phyloP scores from a whole-genome alignment of 2,888 invertebrate species.

The Galeruca laticollis region DNA sequence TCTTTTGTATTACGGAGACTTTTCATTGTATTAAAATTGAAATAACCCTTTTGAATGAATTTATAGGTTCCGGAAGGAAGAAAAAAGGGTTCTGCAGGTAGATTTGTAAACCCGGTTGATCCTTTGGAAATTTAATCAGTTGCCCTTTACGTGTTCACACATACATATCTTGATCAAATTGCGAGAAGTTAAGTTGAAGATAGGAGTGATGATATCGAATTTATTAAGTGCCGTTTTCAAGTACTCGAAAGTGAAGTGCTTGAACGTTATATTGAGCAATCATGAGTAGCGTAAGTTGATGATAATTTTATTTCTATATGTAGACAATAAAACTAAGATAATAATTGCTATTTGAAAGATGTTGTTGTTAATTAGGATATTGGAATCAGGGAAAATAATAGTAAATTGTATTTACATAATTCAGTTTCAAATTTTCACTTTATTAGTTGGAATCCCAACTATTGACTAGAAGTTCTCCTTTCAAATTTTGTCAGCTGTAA shows the following conservation, averaged over 20 bases:
- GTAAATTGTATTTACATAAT: too few relatives aligned
- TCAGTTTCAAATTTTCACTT: too few relatives aligned
- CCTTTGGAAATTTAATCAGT: conserved; percentile 61
- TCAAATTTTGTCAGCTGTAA: too few relatives aligned
- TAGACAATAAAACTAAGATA: neutral
- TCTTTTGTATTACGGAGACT: conserved; percentile 56
- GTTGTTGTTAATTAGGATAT: too few relatives aligned
- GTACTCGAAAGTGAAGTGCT: neutral
- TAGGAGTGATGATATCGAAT: neutral
- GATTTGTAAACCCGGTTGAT: conserved; percentile 60
- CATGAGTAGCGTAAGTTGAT: neutral
- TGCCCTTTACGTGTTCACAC: conserved; percentile 61
- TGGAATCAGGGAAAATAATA: too few relatives aligned
- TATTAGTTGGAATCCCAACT: too few relatives aligned
- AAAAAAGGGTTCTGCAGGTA: conserved; percentile 65
- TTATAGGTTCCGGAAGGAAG: conserved; percentile 65
- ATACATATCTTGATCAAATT: conserved; percentile 57
- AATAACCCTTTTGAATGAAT: conserved; percentile 62
- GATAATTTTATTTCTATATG: neutral
- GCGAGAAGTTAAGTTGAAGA: conserved; percentile 31
- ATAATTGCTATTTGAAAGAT: too few relatives aligned
- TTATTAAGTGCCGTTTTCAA: neutral
- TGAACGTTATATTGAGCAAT: neutral
- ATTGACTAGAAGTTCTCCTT: too few relatives aligned
- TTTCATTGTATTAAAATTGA: conserved; percentile 61